Conservation (phyloP, 2,113 vertebrate species). For the Atlantisia rogersi region DNA sequence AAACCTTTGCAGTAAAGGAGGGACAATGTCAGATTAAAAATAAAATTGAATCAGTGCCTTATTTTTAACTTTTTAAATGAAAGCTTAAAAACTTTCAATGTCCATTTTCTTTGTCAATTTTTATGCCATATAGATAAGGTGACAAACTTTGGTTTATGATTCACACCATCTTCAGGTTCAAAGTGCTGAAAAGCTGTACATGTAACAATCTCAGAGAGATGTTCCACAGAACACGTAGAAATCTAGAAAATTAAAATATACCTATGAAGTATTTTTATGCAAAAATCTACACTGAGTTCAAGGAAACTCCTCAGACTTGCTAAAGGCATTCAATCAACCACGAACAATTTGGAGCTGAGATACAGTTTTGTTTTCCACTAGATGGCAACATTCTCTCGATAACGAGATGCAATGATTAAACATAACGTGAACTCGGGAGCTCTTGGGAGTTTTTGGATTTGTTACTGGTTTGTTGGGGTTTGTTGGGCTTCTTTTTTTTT, state of each 20-base stretch:
- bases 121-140: neutral
- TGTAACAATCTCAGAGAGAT: neutral
- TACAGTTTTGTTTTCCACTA: neutral
- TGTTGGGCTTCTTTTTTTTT: neutral
- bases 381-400: slow-evolving; percentile 25
- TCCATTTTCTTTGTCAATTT: neutral
- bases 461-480: neutral
- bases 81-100: neutral
- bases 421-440: neutral
- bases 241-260: neutral
- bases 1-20: neutral
- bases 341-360: neutral
- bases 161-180: neutral
- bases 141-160: neutral
- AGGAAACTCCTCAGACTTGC: neutral
- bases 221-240: neutral
- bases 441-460: neutral
- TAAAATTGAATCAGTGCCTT: neutral
- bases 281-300: neutral
- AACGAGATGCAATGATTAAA: accelerated
- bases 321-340: neutral
- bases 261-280: neutral
- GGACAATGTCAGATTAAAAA: neutral
- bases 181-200: neutral
- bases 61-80: neutral